These are phyloP conservation scores for Melanophora roralis DNA, from an alignment of 2,888 invertebrate genomes.

Conservation along the genomic window DNA sequence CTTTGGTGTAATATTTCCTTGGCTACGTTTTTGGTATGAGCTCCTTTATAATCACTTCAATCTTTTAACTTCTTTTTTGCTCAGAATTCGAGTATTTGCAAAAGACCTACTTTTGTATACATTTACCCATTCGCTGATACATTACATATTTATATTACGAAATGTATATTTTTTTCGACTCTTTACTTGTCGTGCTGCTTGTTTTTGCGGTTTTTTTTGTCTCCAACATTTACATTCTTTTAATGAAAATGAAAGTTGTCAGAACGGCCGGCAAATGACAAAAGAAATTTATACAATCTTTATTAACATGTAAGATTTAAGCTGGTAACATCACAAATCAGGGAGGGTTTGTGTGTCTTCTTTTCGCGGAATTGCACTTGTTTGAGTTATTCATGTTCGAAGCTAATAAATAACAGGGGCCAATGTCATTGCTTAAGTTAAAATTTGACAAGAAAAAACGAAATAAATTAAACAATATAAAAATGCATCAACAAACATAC, in stretches of 20 bases:
- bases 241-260: constrained; percentile 58
- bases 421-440: constrained; percentile 42
- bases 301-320: constrained; percentile 31
- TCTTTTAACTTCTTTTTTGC: too few relatives aligned
- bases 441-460: background rate
- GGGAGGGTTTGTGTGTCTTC: background rate
- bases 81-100: too few relatives aligned
- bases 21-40: too few relatives aligned
- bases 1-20: too few relatives aligned
- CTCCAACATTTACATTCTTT: constrained; percentile 50
- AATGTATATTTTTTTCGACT: background rate
- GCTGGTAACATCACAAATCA: background rate
- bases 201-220: background rate
- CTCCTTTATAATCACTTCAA: too few relatives aligned
- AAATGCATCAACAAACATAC: background rate
- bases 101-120: background rate
- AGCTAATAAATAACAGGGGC: constrained; percentile 45
- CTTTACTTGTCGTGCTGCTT: background rate
- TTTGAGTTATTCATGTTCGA: constrained; percentile 42
- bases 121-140: background rate
- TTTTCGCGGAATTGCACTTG: constrained; percentile 56
- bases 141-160: background rate
- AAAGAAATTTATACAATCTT: constrained; percentile 42
- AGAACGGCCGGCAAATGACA: constrained; percentile 58
- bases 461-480: background rate